Evolutionary conservation across 35 echinoderm and acorn worm species (phyloP).

Genomic region (Amphiura filiformis): DNA sequence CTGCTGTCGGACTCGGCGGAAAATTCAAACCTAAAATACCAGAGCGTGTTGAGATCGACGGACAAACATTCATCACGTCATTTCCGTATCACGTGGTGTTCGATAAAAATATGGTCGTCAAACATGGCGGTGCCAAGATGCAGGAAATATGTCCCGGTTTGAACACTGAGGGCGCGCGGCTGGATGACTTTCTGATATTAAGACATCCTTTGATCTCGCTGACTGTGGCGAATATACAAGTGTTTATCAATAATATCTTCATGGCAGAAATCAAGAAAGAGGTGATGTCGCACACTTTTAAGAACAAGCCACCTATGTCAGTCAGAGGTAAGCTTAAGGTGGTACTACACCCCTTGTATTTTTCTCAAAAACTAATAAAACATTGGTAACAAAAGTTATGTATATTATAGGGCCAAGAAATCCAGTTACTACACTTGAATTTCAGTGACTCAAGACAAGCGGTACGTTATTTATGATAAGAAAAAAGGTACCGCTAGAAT

Average conservation of each 20-base stretch:
- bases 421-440: no score
- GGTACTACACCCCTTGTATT: no score
- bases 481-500: no score
- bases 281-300: constrained; percentile 2
- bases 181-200: constrained; percentile 57
- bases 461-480: no score
- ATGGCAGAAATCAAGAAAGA: constrained; percentile 51
- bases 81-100: constrained; percentile 91
- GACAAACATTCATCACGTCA: constrained; percentile 45
- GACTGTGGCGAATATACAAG: constrained; percentile 41
- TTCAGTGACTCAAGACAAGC: no score
- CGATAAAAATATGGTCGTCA: constrained; percentile 52
- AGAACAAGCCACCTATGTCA: constrained; percentile 50
- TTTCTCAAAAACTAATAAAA: no score
- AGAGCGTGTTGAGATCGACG: constrained; percentile 44
- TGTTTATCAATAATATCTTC: constrained; percentile 80
- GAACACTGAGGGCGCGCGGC: constrained; percentile 17
- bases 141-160: constrained; percentile 53
- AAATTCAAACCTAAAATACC: constrained; percentile 47
- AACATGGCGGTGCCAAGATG: constrained; percentile 49
- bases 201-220: constrained; percentile 75
- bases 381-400: no score
- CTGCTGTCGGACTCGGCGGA: neutral
- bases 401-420: no score
- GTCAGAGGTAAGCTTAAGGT: constrained; percentile 48